Evolutionary conservation across 2,888 invertebrate species (phyloP), one percentile per base, ranked within the genome.

Genomic region (Alcis repandata): DNA sequence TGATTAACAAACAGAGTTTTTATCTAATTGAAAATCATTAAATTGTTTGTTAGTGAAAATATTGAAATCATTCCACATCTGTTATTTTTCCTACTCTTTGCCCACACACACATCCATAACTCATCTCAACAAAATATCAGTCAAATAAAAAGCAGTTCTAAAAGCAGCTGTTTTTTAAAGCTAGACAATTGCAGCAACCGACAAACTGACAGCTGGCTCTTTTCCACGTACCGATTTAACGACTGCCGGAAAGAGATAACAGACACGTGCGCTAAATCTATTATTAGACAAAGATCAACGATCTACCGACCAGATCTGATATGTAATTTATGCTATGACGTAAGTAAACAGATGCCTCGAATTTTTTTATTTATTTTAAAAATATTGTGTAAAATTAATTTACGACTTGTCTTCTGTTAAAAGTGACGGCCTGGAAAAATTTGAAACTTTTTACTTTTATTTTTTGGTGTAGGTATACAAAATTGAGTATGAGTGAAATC

Each of bases 241-340:
- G 13, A 19, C 8, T 36, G 19, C 27, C 4, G 13, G 45, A 64
- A 8, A 49, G 38, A 43, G 63, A 64, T 9, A 48, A 33, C 36
- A 45, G 38, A 58, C 60, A 58, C 58, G 53, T 63, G 67, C 59
- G 62, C 32, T 38, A 10, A 22, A 49, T 58, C 61, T 68, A 64
- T 56, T 40, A 54, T 54, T 68, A 68, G 61, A 19, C 56, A 59
- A 52, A 61, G 68, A 68, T 68, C 68, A 68, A 58, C 63, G 68
- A 48, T 67, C 67, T 51, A 49, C 27, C 15, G 17, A 49, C 52
- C 52, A 53, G 68, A 58, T 59, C 53, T 45, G 52, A 53, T 60
- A 43, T 56, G 54, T 62, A 45, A 41, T 54, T 56, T 59, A 59
- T 59, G 41, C 10, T n/a, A 54, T 64, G 64, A 59, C 64, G 64